Evolutionary conservation across 2,113 vertebrate genomes (phyloP).

Genomic region (Peucedramus taeniatus): DNA sequence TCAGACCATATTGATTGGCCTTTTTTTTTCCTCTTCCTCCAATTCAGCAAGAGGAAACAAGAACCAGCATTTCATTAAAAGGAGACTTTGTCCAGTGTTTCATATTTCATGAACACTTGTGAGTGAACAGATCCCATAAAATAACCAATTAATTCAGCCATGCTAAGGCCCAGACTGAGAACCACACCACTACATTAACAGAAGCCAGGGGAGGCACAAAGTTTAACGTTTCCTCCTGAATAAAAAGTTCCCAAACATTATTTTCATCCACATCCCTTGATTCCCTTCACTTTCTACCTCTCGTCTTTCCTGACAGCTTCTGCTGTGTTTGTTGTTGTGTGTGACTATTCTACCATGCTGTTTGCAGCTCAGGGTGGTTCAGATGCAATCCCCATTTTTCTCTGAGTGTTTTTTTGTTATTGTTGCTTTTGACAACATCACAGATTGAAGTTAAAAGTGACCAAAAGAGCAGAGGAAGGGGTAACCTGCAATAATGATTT

Average conservation of each 20-base stretch:
- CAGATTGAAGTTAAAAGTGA: background rate
- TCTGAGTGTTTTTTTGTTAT: background rate
- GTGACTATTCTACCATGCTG: background rate
- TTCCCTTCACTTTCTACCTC: slow-evolving; percentile 19
- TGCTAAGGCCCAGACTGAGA: background rate
- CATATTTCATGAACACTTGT: slow-evolving; percentile 58
- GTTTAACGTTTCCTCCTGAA: background rate
- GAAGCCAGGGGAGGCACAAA: background rate
- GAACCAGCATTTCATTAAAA: slow-evolving; percentile 57
- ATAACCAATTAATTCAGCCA: slow-evolving; percentile 52
- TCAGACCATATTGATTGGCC: slow-evolving; percentile 47
- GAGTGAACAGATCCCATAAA: slow-evolving; percentile 32
- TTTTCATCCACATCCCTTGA: background rate
- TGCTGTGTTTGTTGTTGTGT: background rate
- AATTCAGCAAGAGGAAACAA: slow-evolving; percentile 37
- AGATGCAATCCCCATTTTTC: background rate
- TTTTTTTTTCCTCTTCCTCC: slow-evolving; percentile 2
- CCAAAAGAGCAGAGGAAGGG: background rate
- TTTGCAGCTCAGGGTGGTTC: background rate
- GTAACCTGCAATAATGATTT: slow-evolving; percentile 36
- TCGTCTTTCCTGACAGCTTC: background rate
- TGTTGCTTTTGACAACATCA: background rate
- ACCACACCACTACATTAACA: background rate
- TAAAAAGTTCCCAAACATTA: background rate
- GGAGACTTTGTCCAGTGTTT: slow-evolving; percentile 38